Conservation (phyloP, 2,113 vertebrate genomes). For the Pygoscelis antarcticus region DNA sequence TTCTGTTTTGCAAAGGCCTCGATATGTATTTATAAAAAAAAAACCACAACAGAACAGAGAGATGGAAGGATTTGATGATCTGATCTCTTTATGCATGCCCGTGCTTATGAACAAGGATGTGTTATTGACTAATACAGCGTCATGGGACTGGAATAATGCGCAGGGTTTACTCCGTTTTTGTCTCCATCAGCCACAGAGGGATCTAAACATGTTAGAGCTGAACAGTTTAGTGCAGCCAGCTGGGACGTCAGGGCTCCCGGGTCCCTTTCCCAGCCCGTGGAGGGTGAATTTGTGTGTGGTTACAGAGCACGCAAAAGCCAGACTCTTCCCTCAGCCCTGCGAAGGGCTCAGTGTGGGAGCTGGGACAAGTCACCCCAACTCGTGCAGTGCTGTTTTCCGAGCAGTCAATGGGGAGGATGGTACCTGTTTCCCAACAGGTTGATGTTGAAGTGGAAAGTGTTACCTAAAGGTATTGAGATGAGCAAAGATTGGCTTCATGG, state of each 20-base stretch:
- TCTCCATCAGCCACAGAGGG: not conserved
- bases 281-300: not conserved
- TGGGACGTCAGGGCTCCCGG: not conserved
- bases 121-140: not conserved
- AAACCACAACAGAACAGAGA: not conserved
- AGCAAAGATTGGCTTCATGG: not conserved
- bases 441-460: not conserved
- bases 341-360: not conserved
- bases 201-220: not conserved
- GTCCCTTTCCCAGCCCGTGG: not conserved
- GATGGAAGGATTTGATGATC: not conserved
- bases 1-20: not conserved
- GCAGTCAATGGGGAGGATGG: fast-evolving
- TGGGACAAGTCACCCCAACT: not conserved
- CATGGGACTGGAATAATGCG: not conserved
- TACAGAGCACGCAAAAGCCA: not conserved
- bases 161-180: not conserved
- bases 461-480: not conserved
- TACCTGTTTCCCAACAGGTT: not conserved
- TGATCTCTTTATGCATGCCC: not conserved
- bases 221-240: not conserved
- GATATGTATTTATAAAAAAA: not conserved
- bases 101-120: not conserved
- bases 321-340: not conserved
- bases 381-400: fast-evolving